These are phyloP conservation scores for Mionectes macconnelli DNA, from an alignment of 2,113 vertebrate genomes.

Conservation along the genomic window DNA sequence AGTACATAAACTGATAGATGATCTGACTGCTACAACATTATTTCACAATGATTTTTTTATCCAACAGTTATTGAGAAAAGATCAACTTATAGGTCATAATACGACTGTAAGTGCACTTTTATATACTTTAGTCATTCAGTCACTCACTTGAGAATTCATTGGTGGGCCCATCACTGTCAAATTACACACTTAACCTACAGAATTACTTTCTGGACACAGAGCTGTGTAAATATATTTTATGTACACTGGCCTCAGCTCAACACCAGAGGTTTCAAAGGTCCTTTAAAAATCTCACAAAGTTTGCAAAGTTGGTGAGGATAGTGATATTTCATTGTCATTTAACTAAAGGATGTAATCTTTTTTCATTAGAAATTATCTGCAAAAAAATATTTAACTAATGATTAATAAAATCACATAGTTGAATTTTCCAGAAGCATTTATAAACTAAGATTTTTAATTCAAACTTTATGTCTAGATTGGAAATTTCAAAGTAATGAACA, in stretches of 20 bases:
- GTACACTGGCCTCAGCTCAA: neutral
- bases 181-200: neutral
- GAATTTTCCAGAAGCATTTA: neutral
- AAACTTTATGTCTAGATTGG: neutral
- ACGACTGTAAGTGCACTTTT: neutral
- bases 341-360: neutral
- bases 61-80: neutral
- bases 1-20: neutral
- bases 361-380: neutral
- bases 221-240: neutral
- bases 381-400: neutral
- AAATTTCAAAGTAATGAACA: neutral
- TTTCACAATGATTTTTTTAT: neutral
- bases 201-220: neutral
- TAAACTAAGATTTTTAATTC: neutral
- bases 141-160: neutral
- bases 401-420: neutral
- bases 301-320: neutral
- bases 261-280: neutral
- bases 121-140: neutral
- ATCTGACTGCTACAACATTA: neutral
- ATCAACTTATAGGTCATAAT: neutral
- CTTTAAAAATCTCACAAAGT: neutral
- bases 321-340: neutral
- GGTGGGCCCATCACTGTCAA: neutral